Conservation (phyloP, 2,113 vertebrate genomes). For the Macaca fascicularis region T2T-MFA8v1.1 NC_088385.1:94455501-94456000, state of each 20-base stretch:
- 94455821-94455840: neutral
- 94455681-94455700: neutral
- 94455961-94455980: neutral
- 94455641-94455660: neutral
- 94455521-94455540: slow-evolving; percentile 1
- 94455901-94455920: neutral
- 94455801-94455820: neutral
- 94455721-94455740: slow-evolving; percentile 1
- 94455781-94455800: neutral
- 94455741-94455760: neutral
- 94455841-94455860: neutral
- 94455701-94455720: neutral
- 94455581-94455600: neutral
- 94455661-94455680: neutral
- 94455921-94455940: neutral
- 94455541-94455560: slow-evolving; percentile 6
- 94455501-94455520: neutral
- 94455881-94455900: neutral
- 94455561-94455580: neutral
- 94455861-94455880: neutral
- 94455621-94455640: neutral
- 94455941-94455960: neutral
- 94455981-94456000: neutral
- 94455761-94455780: neutral
- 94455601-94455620: neutral